Conservation (phyloP, 2,797 vertebrate genomes). For the Myiotriccus ornatus region DNA sequence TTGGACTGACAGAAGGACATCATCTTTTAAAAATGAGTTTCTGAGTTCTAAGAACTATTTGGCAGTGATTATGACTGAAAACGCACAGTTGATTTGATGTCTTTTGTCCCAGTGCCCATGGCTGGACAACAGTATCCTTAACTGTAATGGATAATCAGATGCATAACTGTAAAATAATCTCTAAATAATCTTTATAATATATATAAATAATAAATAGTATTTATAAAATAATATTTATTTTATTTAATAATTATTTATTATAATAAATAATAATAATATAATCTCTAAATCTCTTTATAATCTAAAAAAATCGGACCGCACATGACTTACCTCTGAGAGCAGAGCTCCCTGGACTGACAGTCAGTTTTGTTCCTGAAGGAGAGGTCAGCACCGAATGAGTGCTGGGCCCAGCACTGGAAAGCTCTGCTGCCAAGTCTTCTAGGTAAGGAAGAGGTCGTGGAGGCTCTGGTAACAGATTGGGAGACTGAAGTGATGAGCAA, state of each 20-base stretch:
- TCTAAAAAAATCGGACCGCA: neutral
- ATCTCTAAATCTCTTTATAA: neutral
- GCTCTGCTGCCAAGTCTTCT: constrained; percentile 69
- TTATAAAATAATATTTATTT: too few species aligned
- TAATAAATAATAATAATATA: neutral
- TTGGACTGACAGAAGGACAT: neutral
- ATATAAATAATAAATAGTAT: too few species aligned
- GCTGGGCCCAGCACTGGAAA: constrained; percentile 61
- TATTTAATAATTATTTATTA: too few species aligned
- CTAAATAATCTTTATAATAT: neutral
- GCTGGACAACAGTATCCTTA: neutral
- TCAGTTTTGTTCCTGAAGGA: constrained; percentile 74
- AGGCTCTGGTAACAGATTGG: constrained; percentile 69
- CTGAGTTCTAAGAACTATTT: neutral
- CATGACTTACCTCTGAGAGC: constrained; percentile 77
- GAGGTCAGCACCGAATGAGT: constrained; percentile 70
- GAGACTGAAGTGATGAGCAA: constrained; percentile 19
- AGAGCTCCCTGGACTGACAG: constrained; percentile 72
- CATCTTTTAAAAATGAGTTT: neutral
- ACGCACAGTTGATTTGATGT: neutral
- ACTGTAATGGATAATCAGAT: neutral
- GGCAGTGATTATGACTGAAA: neutral
- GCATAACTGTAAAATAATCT: neutral
- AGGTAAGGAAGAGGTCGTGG: constrained; percentile 67
- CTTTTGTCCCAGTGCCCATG: neutral